Evolutionary conservation across 2,113 vertebrate genomes (phyloP).

Genomic region (Pterocles gutturalis): DNA sequence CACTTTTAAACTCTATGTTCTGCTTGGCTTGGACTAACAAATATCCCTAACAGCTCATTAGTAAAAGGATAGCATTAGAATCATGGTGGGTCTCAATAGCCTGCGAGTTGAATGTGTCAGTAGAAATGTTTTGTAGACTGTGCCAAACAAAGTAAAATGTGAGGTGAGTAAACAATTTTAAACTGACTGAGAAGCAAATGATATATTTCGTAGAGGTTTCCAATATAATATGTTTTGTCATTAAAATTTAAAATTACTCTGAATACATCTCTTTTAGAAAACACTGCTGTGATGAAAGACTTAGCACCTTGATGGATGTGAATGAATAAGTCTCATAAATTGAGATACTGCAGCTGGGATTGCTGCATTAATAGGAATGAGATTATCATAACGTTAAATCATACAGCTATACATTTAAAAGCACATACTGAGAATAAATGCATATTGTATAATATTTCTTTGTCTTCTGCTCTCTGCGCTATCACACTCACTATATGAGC

Average conservation of each 20-base stretch:
- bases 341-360: constrained; percentile 56
- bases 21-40: not conserved
- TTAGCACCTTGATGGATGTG: constrained; percentile 58
- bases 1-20: not conserved
- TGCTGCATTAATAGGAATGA: constrained; percentile 69
- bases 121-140: not conserved
- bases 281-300: constrained; percentile 47
- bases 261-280: constrained; percentile 51
- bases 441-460: not conserved
- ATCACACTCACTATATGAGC: not conserved
- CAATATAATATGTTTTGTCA: not conserved
- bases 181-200: not conserved
- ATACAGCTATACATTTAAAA: constrained; percentile 60
- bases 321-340: constrained; percentile 56
- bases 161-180: not conserved
- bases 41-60: not conserved
- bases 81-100: not conserved
- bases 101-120: not conserved
- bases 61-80: not conserved
- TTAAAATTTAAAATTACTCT: constrained; percentile 59
- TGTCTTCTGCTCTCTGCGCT: not conserved
- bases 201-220: not conserved
- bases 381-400: constrained; percentile 72
- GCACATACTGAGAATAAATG: constrained; percentile 30
- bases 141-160: not conserved